phyloP scores from a whole-genome alignment of 1,140 invertebrate genomes.

The Drosophila bocqueti region DNA sequence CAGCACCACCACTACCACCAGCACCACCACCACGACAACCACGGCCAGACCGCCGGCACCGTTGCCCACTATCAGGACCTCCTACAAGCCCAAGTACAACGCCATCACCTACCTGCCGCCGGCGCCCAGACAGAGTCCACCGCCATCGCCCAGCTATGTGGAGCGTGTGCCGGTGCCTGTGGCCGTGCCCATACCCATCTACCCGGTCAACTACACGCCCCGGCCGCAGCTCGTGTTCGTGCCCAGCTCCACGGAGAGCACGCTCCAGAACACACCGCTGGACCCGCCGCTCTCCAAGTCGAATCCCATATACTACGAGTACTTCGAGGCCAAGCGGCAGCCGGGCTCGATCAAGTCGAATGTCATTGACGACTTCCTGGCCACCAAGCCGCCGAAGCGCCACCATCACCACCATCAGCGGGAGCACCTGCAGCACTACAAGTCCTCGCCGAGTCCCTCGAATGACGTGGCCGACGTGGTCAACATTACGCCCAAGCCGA shows the following conservation, averaged over 20 bases:
- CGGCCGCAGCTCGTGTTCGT: constrained; percentile 67
- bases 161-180: constrained; percentile 75
- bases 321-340: constrained; percentile 81
- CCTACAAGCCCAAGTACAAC: constrained; percentile 57
- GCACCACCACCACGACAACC: constrained; percentile 15
- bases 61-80: constrained; percentile 22
- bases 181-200: constrained; percentile 78
- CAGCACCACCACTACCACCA: constrained; percentile 20
- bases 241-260: constrained; percentile 57
- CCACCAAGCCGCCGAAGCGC: constrained; percentile 69
- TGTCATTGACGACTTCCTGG: constrained; percentile 70
- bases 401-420: constrained; percentile 33
- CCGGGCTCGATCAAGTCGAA: constrained; percentile 62
- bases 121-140: constrained; percentile 5
- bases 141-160: constrained; percentile 51
- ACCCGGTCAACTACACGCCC: constrained; percentile 69
- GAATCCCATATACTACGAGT: constrained; percentile 84
- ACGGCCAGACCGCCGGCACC: constrained; percentile 3
- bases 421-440: constrained; percentile 50
- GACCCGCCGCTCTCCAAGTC: constrained; percentile 68
- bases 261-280: constrained; percentile 12
- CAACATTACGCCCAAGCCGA: constrained; percentile 85
- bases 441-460: constrained; percentile 53
- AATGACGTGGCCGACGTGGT: constrained; percentile 68
- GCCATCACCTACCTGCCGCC: constrained; percentile 52